Evolutionary conservation across 2,888 invertebrate species (phyloP), one percentile per base, ranked within the genome.

Genomic region (Oscheius sp.): DNA sequence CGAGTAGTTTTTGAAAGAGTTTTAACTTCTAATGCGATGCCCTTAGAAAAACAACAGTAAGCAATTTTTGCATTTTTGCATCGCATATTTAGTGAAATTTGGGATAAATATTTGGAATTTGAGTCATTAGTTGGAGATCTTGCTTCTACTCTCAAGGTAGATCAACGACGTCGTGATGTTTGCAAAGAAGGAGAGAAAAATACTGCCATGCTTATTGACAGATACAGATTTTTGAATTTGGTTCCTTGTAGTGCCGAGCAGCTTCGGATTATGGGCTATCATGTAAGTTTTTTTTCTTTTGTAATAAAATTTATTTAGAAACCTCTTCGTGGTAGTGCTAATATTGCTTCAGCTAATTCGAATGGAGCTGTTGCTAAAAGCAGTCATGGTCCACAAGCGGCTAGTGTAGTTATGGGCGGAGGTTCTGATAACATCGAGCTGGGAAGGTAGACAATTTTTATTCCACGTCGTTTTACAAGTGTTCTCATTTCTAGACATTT

Each of bases 61-160:
- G 56, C 46, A 27, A 35, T 18, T 23, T 46, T 29, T 56, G 21
- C 16, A 25, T n/a, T 53, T 13, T 59, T 61, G 72, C 59, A 74
- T 69, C 84, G 12, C 0, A 35, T 49, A 73, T 90, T 68, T 89
- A 93, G 93, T 7, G 96, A 98, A 88, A 95, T 99, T 73, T 99
- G 99, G 99, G 97, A 98, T 90, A 92, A 94, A 76, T 99, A 99
- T 89, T 91, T 99, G 82, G 96, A 99, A 89, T 99, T 99, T 89
- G 99, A 99, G 90, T 95, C 96, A 63, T 96, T 96, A 86, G 96
- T 99, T 80, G 99, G 99, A 0, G 99, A 99, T 90, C 90, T 99
- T 68, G 93, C 96, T 63, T 95, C 95, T 90, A 96, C 99, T 76
- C 93, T 96, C 0, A 99, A 99, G 91, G 97, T 99, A 35, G 81